A percentile compares a stretch with the other conserved stretches of the same genome.
Conservation (phyloP, 2,888 invertebrate genomes). For the Bedellia somnulentella region DNA sequence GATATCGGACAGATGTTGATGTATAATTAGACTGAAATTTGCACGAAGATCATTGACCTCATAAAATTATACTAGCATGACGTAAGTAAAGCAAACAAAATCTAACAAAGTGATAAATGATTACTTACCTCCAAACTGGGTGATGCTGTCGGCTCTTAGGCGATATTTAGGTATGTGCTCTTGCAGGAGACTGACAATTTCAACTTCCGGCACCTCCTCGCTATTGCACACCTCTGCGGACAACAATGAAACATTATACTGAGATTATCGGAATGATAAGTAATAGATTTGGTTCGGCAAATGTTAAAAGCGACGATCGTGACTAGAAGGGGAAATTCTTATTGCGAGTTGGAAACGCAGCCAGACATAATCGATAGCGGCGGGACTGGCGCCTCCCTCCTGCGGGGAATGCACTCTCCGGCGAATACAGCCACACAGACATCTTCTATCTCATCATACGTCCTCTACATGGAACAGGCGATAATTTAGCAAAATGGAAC, state of each 20-base stretch:
- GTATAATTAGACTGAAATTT: constrained; percentile 18
- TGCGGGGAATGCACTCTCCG: too few relatives aligned
- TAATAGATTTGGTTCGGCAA: too few relatives aligned
- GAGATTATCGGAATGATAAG: constrained; percentile 26
- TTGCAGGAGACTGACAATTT: constrained; percentile 91
- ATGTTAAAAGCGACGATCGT: constrained; percentile 27
- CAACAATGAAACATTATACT: constrained; percentile 24
- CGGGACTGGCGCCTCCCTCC: too few relatives aligned
- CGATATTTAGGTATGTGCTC: constrained; percentile 95
- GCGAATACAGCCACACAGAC: too few relatives aligned
- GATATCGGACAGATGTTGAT: constrained; percentile 11
- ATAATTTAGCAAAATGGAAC: too few relatives aligned
- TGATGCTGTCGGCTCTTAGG: constrained; percentile 90
- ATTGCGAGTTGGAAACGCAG: too few relatives aligned
- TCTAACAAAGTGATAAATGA: too few relatives aligned
- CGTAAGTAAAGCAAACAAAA: constrained; percentile 15
- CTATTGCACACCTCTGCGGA: constrained; percentile 87
- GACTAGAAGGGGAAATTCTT: constrained; percentile 28
- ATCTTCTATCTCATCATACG: too few relatives aligned
- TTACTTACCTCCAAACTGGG: constrained; percentile 80
- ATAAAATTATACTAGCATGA: constrained; percentile 18
- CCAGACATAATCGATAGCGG: too few relatives aligned
- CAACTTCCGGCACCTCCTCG: constrained; percentile 92
- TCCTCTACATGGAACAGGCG: too few relatives aligned
- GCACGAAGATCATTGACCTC: constrained; percentile 28